Conservation (phyloP, 2,797 vertebrate species). For the Parauchenoglanis punctatus region DNA sequence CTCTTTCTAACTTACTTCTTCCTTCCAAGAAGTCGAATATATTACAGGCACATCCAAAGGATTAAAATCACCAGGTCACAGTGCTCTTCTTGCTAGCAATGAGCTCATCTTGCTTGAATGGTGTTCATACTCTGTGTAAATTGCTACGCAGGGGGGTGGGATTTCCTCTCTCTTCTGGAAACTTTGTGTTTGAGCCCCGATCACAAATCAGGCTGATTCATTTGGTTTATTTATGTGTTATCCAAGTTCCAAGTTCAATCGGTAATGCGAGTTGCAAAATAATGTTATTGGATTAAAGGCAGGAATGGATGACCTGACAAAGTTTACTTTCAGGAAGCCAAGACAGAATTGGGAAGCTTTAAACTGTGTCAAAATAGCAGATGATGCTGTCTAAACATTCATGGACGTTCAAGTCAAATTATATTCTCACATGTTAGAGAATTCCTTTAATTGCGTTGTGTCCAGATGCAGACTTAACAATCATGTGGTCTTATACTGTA, state of each 20-base stretch:
- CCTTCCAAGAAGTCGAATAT: conserved; percentile 41
- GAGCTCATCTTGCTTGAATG: conserved; percentile 57
- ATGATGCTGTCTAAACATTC: conserved; percentile 17
- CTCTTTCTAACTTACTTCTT: conserved; percentile 30
- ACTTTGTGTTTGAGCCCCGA: conserved; percentile 42
- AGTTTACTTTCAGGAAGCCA: conserved; percentile 63
- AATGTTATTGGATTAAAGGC: conserved; percentile 62
- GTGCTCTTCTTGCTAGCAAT: conserved; percentile 45
- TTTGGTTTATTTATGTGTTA: conserved; percentile 59
- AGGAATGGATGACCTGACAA: conserved; percentile 35
- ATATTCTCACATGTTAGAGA: not conserved
- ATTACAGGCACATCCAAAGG: conserved; percentile 55
- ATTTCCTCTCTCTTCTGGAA: conserved; percentile 47
- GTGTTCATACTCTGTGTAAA: conserved; percentile 57
- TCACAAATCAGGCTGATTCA: conserved; percentile 52
- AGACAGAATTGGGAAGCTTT: conserved; percentile 55
- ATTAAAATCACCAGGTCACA: conserved; percentile 57
- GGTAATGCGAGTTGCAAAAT: conserved; percentile 59
- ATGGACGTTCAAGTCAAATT: conserved; percentile 10
- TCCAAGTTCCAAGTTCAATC: conserved; percentile 52
- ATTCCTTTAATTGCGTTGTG: not conserved
- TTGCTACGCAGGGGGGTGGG: conserved; percentile 43
- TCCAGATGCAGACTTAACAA: not conserved
- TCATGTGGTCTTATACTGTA: not conserved
- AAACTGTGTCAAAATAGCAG: conserved; percentile 42